Evolutionary conservation across 2,797 vertebrate species (phyloP).

Genomic region (Pogonophryne albipinna): DNA sequence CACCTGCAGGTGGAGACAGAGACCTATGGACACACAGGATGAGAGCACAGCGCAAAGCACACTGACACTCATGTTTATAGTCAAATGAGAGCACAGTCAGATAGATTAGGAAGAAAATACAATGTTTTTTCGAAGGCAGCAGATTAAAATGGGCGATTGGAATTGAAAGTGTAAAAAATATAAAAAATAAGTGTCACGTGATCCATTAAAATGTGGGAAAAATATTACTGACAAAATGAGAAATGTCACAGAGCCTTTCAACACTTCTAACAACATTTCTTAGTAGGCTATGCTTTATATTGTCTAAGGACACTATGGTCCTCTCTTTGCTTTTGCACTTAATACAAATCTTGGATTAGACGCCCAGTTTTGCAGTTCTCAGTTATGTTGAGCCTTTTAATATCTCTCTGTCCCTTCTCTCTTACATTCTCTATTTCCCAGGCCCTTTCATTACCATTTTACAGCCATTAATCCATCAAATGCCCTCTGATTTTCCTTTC

Average conservation of each 20-base stretch:
- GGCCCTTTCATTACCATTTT: neutral
- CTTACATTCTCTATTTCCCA: neutral
- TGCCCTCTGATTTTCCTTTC: neutral
- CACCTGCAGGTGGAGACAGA: conserved; percentile 73
- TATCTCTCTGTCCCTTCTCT: neutral
- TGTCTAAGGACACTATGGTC: neutral
- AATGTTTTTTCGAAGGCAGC: neutral
- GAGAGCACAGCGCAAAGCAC: neutral
- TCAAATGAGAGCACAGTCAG: neutral
- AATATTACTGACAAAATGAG: neutral
- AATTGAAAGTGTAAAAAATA: neutral
- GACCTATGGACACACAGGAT: conserved; percentile 34
- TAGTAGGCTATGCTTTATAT: neutral
- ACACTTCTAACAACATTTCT: neutral
- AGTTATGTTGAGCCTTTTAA: neutral
- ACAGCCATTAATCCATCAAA: neutral
- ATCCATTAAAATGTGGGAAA: neutral
- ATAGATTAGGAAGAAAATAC: neutral
- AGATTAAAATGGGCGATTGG: neutral
- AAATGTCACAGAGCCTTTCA: neutral
- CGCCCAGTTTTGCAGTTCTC: neutral
- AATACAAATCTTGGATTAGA: neutral
- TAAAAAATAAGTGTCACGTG: neutral
- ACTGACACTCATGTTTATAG: neutral
- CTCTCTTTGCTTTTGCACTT: neutral